Conservation (phyloP, 2,888 invertebrate species). For the Agrochola lota region DNA sequence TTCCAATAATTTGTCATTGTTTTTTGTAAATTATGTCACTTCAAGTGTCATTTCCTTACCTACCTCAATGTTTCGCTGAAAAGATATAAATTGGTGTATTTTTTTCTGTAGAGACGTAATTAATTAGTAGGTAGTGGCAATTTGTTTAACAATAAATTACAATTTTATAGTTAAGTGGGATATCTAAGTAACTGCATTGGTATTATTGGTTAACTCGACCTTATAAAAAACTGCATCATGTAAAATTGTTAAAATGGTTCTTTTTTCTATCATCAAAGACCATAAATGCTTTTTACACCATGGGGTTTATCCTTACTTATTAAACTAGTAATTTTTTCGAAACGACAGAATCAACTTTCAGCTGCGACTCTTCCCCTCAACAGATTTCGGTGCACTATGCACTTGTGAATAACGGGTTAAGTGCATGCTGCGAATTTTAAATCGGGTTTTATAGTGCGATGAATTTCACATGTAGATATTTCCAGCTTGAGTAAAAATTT, state of each 20-base stretch:
- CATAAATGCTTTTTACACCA: background rate
- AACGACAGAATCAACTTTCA: background rate
- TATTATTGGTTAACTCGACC: background rate
- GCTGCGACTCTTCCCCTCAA: constrained; percentile 29
- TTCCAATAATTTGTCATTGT: no score
- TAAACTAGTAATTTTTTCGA: constrained; percentile 6
- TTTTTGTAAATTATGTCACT: background rate
- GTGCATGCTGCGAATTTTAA: constrained; percentile 66
- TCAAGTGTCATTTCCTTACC: background rate
- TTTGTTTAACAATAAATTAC: background rate
- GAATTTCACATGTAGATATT: constrained; percentile 50
- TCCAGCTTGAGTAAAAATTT: constrained; percentile 47
- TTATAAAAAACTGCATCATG: background rate
- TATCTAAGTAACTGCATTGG: background rate
- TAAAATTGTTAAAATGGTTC: background rate
- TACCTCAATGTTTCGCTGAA: background rate
- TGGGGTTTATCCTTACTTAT: background rate
- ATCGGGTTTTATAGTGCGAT: constrained; percentile 49
- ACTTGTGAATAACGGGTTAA: constrained; percentile 66
- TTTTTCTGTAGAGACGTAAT: background rate
- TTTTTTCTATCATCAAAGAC: background rate
- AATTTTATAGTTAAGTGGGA: background rate
- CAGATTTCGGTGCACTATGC: constrained; percentile 66
- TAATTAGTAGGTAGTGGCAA: background rate
- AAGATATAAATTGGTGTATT: background rate